Conservation (phyloP, 2,888 invertebrate genomes). For the Agrenia bidenticulata region DNA sequence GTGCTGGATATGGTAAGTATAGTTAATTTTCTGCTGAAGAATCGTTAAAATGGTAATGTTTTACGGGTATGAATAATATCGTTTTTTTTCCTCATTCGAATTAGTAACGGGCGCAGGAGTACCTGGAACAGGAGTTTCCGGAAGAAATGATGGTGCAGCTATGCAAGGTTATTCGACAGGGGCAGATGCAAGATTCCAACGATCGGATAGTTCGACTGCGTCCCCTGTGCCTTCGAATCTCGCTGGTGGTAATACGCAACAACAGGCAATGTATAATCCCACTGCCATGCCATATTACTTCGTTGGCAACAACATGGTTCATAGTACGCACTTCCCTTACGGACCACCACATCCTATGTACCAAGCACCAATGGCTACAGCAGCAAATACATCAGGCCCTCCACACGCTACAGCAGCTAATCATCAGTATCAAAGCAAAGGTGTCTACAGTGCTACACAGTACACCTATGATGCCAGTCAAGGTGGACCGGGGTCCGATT, state of each 20-base stretch:
- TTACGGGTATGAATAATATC: background rate
- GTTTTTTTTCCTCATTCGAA: conserved; percentile 16
- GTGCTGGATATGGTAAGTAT: conserved; percentile 32
- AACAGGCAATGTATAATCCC: conserved; percentile 50
- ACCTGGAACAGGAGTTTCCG: conserved; percentile 46
- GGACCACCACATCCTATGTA: conserved; percentile 51
- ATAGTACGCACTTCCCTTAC: conserved; percentile 37
- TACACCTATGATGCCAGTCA: conserved; percentile 47
- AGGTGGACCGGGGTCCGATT: conserved; percentile 47
- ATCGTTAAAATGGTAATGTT: background rate
- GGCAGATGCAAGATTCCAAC: conserved; percentile 47
- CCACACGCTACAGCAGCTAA: conserved; percentile 46
- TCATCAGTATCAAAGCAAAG: conserved; percentile 52
- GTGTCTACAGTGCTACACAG: conserved; percentile 39
- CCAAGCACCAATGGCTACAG: conserved; percentile 47
- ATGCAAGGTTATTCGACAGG: conserved; percentile 48
- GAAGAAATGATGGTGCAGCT: conserved; percentile 48
- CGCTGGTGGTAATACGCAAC: conserved; percentile 50
- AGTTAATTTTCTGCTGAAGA: background rate
- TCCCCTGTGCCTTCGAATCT: conserved; percentile 53
- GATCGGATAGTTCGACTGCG: conserved; percentile 52
- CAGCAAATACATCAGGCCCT: conserved; percentile 49
- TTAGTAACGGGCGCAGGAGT: conserved; percentile 35
- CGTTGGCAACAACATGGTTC: conserved; percentile 49
- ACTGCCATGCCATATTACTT: conserved; percentile 49